Evolutionary conservation across 2,797 vertebrate genomes (phyloP), one percentile per base, ranked within the genome.

Genomic region (Centroberyx gerrardi): DNA sequence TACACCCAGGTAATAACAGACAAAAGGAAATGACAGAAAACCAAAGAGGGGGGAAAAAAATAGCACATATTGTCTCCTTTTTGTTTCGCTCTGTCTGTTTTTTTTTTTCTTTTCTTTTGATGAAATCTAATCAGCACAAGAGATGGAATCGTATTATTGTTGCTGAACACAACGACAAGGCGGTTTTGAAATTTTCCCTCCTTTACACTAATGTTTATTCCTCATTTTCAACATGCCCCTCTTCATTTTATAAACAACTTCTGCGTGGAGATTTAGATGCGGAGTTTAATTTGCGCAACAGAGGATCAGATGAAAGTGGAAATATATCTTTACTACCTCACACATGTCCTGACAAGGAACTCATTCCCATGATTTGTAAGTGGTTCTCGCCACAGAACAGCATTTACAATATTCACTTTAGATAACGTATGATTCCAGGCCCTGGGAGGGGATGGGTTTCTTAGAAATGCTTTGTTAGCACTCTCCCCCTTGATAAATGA

Each of bases 381-480:
- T 83, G 79, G 82, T 75, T 82, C 81, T 88, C 90, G 90, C 82
- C 74, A 81, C 86, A 88, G 85, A 88, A 74, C 84, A 82, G 87
- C 87, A 92, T 92, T 90, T 91, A 91, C 87, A 91, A 90, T 92
- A 93, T 93, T 93, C 91, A 91, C 92, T 91, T 92, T 88, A 92
- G 92, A 93, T 94, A 93, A 92, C 87, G 68, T 88, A 93, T 87
- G 85, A 90, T 88, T 89, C 80, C 80, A 78, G 84, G 86, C 74
- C 83, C 67, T 31, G 18, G 70, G 80, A 90, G 82, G 81, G 88
- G 91, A 80, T 87, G 90, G 90, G 83, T 88, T 85, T 88, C 84
- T 83, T 80, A 90, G 92, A 94, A 94, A 91, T 92, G 94, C 93
- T 93, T 93, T 92, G 93, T 94, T 94, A 91, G 93, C 92, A 92